Evolutionary conservation across 1,140 invertebrate genomes (phyloP).

Genomic region (Alviniconcha marisindica): DNA sequence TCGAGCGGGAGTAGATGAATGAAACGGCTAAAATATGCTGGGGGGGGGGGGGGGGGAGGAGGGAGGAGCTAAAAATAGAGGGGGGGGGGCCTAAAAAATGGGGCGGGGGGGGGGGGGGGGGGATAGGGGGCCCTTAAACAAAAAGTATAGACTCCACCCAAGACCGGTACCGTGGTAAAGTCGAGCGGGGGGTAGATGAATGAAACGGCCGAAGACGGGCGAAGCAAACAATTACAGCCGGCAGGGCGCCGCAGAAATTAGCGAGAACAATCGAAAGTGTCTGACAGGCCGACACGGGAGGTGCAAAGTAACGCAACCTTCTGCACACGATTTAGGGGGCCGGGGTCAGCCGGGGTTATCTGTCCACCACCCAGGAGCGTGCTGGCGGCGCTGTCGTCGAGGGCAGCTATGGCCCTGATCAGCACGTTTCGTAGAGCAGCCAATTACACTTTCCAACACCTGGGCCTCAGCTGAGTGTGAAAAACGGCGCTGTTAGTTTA

Average conservation of each 20-base stretch:
- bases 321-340: background rate
- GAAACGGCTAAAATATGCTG: no score
- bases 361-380: background rate
- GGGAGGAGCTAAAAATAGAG: no score
- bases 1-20: no score
- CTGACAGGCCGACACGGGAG: conserved; percentile 1
- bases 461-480: background rate
- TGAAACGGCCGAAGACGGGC: background rate
- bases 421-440: background rate
- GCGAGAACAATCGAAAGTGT: background rate
- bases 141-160: background rate
- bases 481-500: no score
- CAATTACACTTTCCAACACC: background rate
- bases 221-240: background rate
- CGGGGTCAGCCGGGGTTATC: conserved; percentile 19
- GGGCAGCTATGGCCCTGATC: background rate
- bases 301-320: conserved; percentile 27
- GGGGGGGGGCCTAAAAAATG: no score
- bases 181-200: background rate
- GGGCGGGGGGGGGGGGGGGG: no score
- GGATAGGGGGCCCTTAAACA: no score
- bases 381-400: background rate
- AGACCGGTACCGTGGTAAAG: background rate
- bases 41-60: no score
- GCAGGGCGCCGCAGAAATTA: background rate